A percentile compares a stretch with the other conserved stretches of the same genome.
These are phyloP conservation scores for Nyctibius bracteatus DNA, from an alignment of 2,113 vertebrate species.

Conservation along the genomic window DNA sequence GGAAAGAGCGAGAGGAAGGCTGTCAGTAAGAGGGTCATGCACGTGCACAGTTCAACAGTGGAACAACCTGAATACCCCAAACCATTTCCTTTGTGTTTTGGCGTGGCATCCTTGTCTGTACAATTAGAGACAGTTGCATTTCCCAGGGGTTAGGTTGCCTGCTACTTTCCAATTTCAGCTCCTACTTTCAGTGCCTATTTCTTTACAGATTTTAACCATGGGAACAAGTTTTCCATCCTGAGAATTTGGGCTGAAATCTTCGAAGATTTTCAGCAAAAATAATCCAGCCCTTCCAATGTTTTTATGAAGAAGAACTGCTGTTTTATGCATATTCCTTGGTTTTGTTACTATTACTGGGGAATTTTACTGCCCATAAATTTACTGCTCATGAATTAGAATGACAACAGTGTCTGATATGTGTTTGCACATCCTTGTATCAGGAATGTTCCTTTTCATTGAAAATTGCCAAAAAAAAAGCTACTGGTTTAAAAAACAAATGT, in stretches of 20 bases:
- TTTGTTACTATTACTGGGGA: neutral
- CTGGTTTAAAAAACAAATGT: neutral
- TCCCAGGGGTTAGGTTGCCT: neutral
- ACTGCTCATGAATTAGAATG: neutral
- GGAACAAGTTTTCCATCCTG: neutral
- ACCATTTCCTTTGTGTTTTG: neutral
- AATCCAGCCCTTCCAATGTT: neutral
- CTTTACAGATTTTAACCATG: neutral
- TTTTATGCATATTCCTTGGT: neutral
- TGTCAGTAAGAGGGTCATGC: neutral
- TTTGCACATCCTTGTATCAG: neutral
- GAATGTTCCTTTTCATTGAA: neutral
- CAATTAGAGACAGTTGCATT: neutral
- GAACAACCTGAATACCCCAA: neutral
- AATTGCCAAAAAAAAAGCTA: neutral
- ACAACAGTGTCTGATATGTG: neutral
- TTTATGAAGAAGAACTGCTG: neutral
- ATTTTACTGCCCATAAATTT: neutral
- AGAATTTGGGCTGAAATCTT: neutral
- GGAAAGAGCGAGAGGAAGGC: neutral
- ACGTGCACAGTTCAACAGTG: neutral
- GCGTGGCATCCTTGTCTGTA: neutral
- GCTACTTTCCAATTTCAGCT: neutral
- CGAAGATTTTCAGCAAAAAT: neutral
- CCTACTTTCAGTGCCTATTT: neutral